Evolutionary conservation across 1,140 invertebrate genomes (phyloP), one percentile per base, ranked within the genome.

Genomic region (Drosophila novamexicana): DNA sequence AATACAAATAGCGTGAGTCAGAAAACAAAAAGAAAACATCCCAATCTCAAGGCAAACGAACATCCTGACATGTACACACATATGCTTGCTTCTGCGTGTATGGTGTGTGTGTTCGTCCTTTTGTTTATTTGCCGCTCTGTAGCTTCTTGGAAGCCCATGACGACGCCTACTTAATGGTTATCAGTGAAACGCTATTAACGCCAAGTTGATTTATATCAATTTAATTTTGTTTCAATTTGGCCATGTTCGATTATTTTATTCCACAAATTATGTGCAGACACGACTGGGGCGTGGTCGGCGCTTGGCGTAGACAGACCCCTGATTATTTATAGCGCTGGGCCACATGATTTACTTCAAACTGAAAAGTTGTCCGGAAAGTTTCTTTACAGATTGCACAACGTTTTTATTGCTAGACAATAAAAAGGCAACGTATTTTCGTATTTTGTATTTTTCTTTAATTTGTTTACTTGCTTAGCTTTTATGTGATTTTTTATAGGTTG

Each of bases 181-280:
- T 88, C 82, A 86, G 71, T 88, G 81, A 42, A 84, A 80, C 63
- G 82, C 82, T 82, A 86, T 86, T 86, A 86, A 88, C 79, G 79
- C 83, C 83, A 79, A 72, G 75, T 68, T 88, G 82, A 86, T 86
- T 86, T 86, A 86, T 88, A 79, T 79, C 83, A 86, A 88, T 86
- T 86, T 86, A 88, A 88, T 86, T 86, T 86, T 77, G 75, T 82
- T 86, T 88, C 82, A 86, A 86, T 86, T 82, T 82, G 83, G 65
- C 75, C 75, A 66, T 75, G 68, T 74, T 68, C 81, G 69, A 86
- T 82, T 88, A 70, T 86, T 85, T 86, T 79, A 86, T 86, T 82
- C 79, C 82, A 76, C 82, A 85, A 85, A 85, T 85, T 86, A 86
- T 86, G 83, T 81, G 83, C 79, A 72, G 75, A 88, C 82, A 88